These are phyloP conservation scores for Halictus quadricinctus DNA, from an alignment of 2,888 invertebrate species.

Conservation along the genomic window DNA sequence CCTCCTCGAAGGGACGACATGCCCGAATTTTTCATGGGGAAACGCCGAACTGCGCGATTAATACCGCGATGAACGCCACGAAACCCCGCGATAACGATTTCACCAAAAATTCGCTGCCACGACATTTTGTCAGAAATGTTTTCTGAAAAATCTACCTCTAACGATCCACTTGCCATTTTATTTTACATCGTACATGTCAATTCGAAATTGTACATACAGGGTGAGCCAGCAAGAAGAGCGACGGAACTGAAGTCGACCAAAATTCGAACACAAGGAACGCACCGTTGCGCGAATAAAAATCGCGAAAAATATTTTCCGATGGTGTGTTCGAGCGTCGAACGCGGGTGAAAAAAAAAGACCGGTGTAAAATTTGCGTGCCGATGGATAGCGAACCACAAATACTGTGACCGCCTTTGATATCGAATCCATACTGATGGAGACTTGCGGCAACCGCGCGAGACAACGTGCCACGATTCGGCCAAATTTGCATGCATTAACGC, in stretches of 20 bases:
- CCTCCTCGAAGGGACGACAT: conserved; percentile 57
- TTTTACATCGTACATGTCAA: no score
- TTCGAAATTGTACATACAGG: no score
- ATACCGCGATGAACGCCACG: conserved; percentile 52
- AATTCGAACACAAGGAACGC: not conserved
- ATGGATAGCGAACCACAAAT: not conserved
- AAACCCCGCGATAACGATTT: not conserved
- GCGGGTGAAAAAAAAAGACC: not conserved
- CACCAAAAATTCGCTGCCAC: not conserved
- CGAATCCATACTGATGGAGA: conserved; percentile 71
- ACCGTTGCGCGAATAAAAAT: not conserved
- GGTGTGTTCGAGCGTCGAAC: not conserved
- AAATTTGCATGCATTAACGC: conserved; percentile 82
- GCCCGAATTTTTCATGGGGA: conserved; percentile 54
- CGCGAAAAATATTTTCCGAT: not conserved
- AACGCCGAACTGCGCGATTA: conserved; percentile 52
- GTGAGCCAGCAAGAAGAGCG: no score
- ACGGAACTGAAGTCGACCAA: not conserved
- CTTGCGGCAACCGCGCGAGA: conserved; percentile 66
- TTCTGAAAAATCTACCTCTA: no score
- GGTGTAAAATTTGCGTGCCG: not conserved
- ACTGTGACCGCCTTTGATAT: conserved; percentile 64
- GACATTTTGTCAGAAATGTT: not conserved
- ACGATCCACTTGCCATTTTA: no score
- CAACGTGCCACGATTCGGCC: conserved; percentile 71